Conservation (phyloP, 1,140 invertebrate genomes). For the Marisa cornuarietis region DNA sequence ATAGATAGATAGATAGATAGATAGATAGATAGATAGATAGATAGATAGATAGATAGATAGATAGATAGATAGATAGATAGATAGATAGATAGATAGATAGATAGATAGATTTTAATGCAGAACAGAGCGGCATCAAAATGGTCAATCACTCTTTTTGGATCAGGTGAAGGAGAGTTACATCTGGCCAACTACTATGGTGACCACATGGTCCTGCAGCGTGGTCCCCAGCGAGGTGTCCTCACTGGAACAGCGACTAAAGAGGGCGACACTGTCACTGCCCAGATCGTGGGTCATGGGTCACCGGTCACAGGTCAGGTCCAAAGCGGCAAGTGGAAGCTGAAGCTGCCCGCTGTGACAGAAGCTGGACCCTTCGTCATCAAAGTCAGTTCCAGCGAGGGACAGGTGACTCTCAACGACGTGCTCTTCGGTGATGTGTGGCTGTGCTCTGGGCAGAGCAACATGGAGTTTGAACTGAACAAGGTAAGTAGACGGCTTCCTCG, state of each 20-base stretch:
- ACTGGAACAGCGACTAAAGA: conserved; percentile 46
- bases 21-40: too few species aligned
- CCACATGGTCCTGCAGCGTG: conserved; percentile 58
- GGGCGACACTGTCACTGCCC: conserved; percentile 31
- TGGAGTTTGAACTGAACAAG: conserved; percentile 44
- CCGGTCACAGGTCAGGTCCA: conserved; percentile 13
- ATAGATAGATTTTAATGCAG: too few species aligned
- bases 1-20: too few species aligned
- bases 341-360: conserved; percentile 30
- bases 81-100: background rate
- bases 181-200: conserved; percentile 44
- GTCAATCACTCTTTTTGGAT: background rate
- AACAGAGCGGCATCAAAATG: too few species aligned
- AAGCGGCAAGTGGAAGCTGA: conserved; percentile 32
- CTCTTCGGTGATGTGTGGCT: conserved; percentile 48
- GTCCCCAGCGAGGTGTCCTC: conserved; percentile 41
- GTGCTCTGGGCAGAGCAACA: conserved; percentile 63
- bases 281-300: conserved; percentile 8
- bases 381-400: conserved; percentile 23
- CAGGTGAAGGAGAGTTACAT: conserved; percentile 8
- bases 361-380: conserved; percentile 30
- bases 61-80: background rate
- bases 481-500: background rate
- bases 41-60: too few species aligned
- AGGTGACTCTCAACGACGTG: conserved; percentile 30